Evolutionary conservation across 92 coral and sea anemone species (phyloP).

Genomic region (Paragorgia papillata): DNA sequence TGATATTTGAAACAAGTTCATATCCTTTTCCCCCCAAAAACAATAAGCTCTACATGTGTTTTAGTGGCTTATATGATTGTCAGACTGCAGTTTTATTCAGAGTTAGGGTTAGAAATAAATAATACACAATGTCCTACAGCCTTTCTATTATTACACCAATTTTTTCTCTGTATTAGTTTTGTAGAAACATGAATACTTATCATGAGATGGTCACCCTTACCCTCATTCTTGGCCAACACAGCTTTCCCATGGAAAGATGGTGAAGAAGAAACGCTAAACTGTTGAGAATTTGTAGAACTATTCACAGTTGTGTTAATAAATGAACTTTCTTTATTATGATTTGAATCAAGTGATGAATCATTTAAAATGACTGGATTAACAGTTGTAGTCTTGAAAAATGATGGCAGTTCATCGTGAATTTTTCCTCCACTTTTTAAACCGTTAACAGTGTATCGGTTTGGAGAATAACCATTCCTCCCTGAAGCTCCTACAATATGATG

Average conservation of each 20-base stretch:
- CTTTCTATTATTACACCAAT: no score
- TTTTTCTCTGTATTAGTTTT: no score
- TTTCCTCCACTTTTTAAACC: background rate
- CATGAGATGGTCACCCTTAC: no score
- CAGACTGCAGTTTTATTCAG: no score
- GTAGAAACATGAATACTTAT: no score
- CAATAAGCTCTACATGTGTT: no score
- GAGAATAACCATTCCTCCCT: conserved; percentile 37
- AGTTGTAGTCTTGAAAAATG: conserved; percentile 22
- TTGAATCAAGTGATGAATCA: conserved; percentile 2
- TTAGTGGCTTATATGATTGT: no score
- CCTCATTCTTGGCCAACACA: conserved; percentile 40
- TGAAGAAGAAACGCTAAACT: conserved; percentile 30
- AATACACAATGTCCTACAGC: no score
- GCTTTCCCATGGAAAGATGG: conserved; percentile 34
- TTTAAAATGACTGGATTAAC: conserved; percentile 14
- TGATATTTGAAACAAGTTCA: no score
- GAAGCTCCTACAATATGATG: conserved; percentile 4
- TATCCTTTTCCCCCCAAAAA: no score
- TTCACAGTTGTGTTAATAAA: conserved; percentile 25
- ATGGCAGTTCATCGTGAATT: background rate
- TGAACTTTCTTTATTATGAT: conserved; percentile 8
- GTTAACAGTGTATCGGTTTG: conserved; percentile 18
- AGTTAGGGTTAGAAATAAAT: no score
- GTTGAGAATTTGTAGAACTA: conserved; percentile 28